phyloP scores from a whole-genome alignment of 2,888 invertebrate genomes.

The Brachypalpus laphriformis region DNA sequence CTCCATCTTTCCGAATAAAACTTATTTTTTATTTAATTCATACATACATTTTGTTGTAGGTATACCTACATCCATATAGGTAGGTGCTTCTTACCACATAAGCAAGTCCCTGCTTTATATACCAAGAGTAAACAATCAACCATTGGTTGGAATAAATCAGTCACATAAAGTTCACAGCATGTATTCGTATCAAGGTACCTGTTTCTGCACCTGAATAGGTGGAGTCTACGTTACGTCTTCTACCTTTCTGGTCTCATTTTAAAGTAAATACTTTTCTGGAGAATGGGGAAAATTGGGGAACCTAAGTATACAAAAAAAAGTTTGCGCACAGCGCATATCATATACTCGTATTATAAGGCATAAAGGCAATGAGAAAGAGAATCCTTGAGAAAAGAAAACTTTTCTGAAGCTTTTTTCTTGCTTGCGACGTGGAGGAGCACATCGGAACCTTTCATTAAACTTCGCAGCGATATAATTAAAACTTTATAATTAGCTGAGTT shows the following conservation, averaged over 20 bases:
- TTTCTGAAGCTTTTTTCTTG: slow-evolving; percentile 39
- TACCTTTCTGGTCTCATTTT: slow-evolving; percentile 51
- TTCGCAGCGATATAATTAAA: slow-evolving; percentile 37
- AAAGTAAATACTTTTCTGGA: slow-evolving; percentile 49
- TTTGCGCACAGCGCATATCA: slow-evolving; percentile 67
- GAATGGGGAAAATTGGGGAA: slow-evolving; percentile 49
- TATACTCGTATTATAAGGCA: background rate
- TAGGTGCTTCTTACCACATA: background rate
- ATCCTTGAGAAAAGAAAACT: slow-evolving; percentile 35
- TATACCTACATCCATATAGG: background rate
- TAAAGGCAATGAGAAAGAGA: slow-evolving; percentile 20
- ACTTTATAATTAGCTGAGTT: slow-evolving; percentile 34
- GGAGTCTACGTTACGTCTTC: slow-evolving; percentile 56
- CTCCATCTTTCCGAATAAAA: background rate
- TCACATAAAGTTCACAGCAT: slow-evolving; percentile 22
- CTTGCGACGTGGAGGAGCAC: background rate
- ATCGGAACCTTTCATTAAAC: slow-evolving; percentile 8
- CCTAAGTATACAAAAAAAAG: slow-evolving; percentile 21
- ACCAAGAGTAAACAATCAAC: slow-evolving; percentile 41
- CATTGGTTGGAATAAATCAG: slow-evolving; percentile 50
- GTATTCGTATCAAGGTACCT: slow-evolving; percentile 49
- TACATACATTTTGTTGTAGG: background rate
- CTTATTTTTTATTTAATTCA: background rate
- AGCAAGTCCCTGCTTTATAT: slow-evolving; percentile 27
- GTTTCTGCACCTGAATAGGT: slow-evolving; percentile 69